phyloP scores from a whole-genome alignment of 2,113 vertebrate genomes.

The Semicossyphus pulcher region DNA sequence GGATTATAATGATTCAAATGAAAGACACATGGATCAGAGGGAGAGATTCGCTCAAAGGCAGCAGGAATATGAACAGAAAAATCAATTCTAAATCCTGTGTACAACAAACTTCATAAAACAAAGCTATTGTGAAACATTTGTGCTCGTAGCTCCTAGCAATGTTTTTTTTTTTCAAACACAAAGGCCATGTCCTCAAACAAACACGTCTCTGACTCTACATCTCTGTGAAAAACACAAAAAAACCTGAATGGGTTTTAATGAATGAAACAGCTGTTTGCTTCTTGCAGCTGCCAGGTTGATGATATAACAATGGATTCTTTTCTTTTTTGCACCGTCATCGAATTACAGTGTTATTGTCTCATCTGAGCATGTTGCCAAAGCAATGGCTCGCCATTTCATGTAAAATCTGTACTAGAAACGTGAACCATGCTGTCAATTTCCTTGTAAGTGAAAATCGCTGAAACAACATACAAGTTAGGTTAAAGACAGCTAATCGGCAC shows the following conservation, averaged over 20 bases:
- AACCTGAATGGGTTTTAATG: neutral
- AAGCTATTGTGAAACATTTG: slow-evolving; percentile 1
- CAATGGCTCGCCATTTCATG: neutral
- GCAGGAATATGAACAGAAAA: slow-evolving; percentile 5
- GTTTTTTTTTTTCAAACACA: slow-evolving; percentile 16
- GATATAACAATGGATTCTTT: too few relatives aligned
- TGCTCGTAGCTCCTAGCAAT: neutral
- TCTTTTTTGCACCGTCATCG: too few relatives aligned
- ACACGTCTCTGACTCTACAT: too few relatives aligned
- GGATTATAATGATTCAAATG: too few relatives aligned
- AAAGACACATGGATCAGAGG: too few relatives aligned
- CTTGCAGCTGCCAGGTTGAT: neutral
- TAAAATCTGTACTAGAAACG: slow-evolving; percentile 10
- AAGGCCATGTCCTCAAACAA: slow-evolving; percentile 2
- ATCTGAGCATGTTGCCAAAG: neutral
- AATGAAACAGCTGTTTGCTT: neutral
- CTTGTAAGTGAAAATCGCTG: slow-evolving; percentile 1
- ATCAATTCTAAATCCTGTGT: slow-evolving; percentile 28
- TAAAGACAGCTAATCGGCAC: slow-evolving; percentile 12
- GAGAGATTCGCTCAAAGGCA: too few relatives aligned
- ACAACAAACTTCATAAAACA: slow-evolving; percentile 19
- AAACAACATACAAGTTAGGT: slow-evolving; percentile 52
- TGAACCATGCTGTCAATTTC: slow-evolving; percentile 14
- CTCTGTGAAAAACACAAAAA: neutral
- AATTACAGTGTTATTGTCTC: too few relatives aligned